Conservation (phyloP, 2,113 vertebrate genomes). For the Pardalotus punctatus region DNA sequence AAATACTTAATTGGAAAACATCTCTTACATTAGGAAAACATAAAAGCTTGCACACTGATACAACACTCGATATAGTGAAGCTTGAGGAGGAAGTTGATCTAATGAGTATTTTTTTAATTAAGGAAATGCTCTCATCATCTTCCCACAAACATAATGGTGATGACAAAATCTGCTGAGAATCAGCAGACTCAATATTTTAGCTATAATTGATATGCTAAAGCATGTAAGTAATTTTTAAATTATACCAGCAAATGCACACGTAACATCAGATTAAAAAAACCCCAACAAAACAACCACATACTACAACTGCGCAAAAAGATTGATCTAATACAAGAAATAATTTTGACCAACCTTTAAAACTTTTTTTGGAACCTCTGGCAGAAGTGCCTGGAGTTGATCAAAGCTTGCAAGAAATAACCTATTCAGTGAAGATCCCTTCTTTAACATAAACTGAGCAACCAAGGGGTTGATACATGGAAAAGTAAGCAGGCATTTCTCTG, state of each 20-base stretch:
- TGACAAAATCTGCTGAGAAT: not conserved
- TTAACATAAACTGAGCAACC: slow-evolving; percentile 88
- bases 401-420: slow-evolving; percentile 80
- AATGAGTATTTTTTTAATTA: not conserved
- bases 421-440: slow-evolving; percentile 74
- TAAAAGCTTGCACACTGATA: not conserved
- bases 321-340: not conserved
- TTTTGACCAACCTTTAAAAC: slow-evolving; percentile 83
- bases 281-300: not conserved
- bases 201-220: not conserved
- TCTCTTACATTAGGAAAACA: not conserved
- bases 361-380: slow-evolving; percentile 87
- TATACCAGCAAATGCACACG: not conserved
- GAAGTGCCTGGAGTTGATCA: slow-evolving; percentile 78
- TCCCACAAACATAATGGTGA: not conserved
- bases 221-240: not conserved
- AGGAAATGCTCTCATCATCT: not conserved
- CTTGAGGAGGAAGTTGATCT: not conserved
- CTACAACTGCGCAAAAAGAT: not conserved
- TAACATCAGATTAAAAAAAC: not conserved
- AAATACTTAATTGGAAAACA: not conserved
- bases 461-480: slow-evolving; percentile 90
- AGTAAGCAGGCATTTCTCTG: slow-evolving; percentile 78
- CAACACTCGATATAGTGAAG: not conserved
- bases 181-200: not conserved